Evolutionary conservation across 2,888 invertebrate species (phyloP), one percentile per base, ranked within the genome.

Genomic region (Orchesellides sinensis): DNA sequence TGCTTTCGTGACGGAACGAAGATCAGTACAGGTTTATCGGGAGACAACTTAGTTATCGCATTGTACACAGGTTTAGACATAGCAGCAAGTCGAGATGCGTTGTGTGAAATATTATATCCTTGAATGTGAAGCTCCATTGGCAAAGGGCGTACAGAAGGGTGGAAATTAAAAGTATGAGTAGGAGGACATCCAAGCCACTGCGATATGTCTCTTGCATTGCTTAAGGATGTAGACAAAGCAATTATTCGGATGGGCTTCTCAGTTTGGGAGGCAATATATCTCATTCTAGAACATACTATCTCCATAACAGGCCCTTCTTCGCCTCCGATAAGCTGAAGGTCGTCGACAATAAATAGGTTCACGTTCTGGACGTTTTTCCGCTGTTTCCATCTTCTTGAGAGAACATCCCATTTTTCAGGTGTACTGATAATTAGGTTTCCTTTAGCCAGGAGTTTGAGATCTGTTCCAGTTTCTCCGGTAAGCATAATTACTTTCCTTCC

Each of bases 21-120:
- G 21, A 98, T 94, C 8, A 96, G 94, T 0, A 95, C 96, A 0
- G 98, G 97, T 88, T 95, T 94, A 88, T 93, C 92, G 0, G 96
- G 95, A 77, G 96, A 96, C 90, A 96, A 93, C 27, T 96, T 93
- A 1, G 95, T 89, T 45, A 99, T 95, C 0, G 97, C 94, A 90
- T 98, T 97, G 91, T 98, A 99, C 0, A 97, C 96, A 0, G 99
- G 99, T 89, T 98, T 98, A 0, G 96, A 96, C 99, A 99, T 99
- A 0, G 99, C 97, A 0, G 98, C 95, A 32, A 99, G 93, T 12
- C 99, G 93, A 0, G 98, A 97, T 0, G 96, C 96, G 89, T 98
- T 98, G 91, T 99, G 99, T 0, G 98, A 98, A 52, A 99, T 96
- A 91, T 98, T 99, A 91, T 98, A 96, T 17, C 99, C 98, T 93